Evolutionary conservation across 2,113 vertebrate species (phyloP).

Genomic region (Corydoras maculifer): DNA sequence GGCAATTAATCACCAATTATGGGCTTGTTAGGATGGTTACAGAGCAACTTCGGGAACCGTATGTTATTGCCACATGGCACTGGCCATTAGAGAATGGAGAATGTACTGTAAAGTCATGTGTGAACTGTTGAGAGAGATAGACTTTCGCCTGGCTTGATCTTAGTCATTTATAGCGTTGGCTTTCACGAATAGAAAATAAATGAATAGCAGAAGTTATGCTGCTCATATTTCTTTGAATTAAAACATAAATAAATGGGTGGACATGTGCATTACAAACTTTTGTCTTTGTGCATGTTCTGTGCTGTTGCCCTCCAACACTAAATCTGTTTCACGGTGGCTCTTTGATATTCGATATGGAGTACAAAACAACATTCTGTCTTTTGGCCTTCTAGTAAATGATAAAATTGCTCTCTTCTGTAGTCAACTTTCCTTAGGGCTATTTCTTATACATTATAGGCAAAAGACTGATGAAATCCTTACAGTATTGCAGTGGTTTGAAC

Average conservation of each 20-base stretch:
- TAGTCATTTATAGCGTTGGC: slow-evolving; percentile 11
- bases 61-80: slow-evolving; percentile 3
- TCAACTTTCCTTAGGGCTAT: slow-evolving; percentile 1
- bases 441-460: not conserved
- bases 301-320: slow-evolving; percentile 18
- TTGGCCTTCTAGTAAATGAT: slow-evolving; percentile 4
- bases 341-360: slow-evolving; percentile 32
- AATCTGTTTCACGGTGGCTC: slow-evolving; percentile 13
- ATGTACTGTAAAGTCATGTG: slow-evolving; percentile 8
- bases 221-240: slow-evolving; percentile 14
- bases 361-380: slow-evolving; percentile 4
- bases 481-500: slow-evolving; percentile 1
- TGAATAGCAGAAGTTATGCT: slow-evolving; percentile 5
- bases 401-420: slow-evolving; percentile 1
- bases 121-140: not conserved
- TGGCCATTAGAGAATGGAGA: not conserved
- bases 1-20: slow-evolving; percentile 21
- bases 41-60: not conserved
- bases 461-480: not conserved
- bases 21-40: not conserved
- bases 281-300: slow-evolving; percentile 20
- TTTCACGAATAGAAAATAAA: slow-evolving; percentile 20
- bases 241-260: not conserved
- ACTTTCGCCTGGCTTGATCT: not conserved
- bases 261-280: slow-evolving; percentile 5